Conservation (phyloP, 2,797 vertebrate species). For the Melanotaenia maccullochi region DNA sequence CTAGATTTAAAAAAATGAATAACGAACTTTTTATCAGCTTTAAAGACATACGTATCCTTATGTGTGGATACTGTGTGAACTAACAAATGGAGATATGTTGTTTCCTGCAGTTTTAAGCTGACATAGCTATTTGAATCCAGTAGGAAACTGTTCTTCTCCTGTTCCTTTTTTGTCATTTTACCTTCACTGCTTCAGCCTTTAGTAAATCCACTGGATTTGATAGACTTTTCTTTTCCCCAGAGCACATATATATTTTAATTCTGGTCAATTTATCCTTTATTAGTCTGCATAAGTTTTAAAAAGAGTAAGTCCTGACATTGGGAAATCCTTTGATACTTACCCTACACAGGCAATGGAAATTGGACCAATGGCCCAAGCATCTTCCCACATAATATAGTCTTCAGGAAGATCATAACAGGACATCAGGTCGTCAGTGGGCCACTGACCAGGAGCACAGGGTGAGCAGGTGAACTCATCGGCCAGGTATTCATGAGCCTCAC, state of each 20-base stretch:
- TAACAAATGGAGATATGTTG: background rate
- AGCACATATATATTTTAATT: background rate
- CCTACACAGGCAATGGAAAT: constrained; percentile 96
- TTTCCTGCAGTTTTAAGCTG: background rate
- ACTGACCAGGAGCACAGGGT: constrained; percentile 93
- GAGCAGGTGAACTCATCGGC: constrained; percentile 95
- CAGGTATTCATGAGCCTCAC: constrained; percentile 93
- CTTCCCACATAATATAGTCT: constrained; percentile 99
- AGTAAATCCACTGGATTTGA: background rate
- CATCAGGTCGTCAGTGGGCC: constrained; percentile 91
- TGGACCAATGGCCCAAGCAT: constrained; percentile 97
- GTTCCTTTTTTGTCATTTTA: background rate
- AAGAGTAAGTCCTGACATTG: background rate
- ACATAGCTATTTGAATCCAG: background rate
- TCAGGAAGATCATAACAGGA: constrained; percentile 96
- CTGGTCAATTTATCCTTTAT: background rate
- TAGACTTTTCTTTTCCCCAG: background rate
- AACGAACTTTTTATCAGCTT: background rate
- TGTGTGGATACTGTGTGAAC: background rate
- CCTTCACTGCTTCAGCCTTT: background rate
- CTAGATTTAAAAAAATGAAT: background rate
- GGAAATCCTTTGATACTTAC: constrained; percentile 56
- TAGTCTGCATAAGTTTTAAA: background rate
- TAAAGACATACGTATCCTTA: background rate
- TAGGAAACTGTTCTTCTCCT: background rate